Evolutionary conservation across 1,140 invertebrate species (phyloP).

Genomic region (Euura saliciscinereae): DNA sequence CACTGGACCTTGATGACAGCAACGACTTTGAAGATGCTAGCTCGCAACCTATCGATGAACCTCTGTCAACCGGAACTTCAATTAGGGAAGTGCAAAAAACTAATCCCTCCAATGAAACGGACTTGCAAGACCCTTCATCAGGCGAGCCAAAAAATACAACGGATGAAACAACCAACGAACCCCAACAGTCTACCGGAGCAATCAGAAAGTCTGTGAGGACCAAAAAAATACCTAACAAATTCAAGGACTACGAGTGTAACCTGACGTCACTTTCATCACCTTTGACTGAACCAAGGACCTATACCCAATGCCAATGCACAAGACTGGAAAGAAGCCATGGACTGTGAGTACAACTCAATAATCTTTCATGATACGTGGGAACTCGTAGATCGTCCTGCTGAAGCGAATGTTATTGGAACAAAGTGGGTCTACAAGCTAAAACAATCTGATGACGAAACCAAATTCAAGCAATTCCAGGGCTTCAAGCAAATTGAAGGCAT

Average conservation of each 20-base stretch:
- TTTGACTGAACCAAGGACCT: neutral
- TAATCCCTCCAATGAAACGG: neutral
- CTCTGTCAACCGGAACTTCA: neutral
- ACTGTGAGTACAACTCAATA: constrained; percentile 36
- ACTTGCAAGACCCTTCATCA: neutral
- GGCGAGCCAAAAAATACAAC: neutral
- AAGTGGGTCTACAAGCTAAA: constrained; percentile 42
- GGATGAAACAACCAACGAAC: neutral
- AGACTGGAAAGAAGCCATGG: constrained; percentile 38
- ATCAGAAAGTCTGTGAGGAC: neutral
- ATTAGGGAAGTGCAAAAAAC: neutral
- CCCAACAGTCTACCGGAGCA: neutral
- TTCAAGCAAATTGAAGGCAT: constrained; percentile 24
- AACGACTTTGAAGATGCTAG: neutral
- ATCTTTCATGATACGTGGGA: constrained; percentile 43
- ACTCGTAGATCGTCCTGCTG: constrained; percentile 31
- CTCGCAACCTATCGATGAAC: neutral
- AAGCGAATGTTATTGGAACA: constrained; percentile 39
- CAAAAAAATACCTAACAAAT: neutral
- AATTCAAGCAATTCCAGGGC: constrained; percentile 18
- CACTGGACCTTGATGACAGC: neutral
- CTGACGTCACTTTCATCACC: neutral
- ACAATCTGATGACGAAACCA: constrained; percentile 12
- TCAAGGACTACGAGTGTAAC: neutral
- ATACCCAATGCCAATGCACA: constrained; percentile 31